Conservation (phyloP, 2,888 invertebrate species). For the Amphimallon solstitiale region DNA sequence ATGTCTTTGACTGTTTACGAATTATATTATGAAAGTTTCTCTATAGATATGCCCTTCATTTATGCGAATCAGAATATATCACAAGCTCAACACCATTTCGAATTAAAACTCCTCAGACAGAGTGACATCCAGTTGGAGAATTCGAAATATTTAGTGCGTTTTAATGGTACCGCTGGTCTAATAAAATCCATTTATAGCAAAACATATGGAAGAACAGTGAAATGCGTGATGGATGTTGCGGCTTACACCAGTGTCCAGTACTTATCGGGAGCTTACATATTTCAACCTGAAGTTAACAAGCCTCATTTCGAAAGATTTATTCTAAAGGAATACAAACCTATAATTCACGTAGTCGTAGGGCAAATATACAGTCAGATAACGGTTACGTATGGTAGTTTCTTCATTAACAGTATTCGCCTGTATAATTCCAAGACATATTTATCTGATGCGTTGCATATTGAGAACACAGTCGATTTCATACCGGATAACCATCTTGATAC, state of each 20-base stretch:
- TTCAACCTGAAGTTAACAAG: slow-evolving; percentile 3
- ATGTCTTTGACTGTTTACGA: slow-evolving; percentile 16
- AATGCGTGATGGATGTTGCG: not conserved
- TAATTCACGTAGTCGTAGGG: slow-evolving; percentile 4
- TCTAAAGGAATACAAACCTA: not conserved
- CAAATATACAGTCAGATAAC: slow-evolving; percentile 24
- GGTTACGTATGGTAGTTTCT: slow-evolving; percentile 1
- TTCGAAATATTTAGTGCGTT: not conserved
- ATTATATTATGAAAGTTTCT: slow-evolving; percentile 3
- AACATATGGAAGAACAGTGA: not conserved
- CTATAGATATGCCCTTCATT: not conserved
- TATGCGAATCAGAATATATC: slow-evolving; percentile 17
- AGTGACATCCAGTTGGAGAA: slow-evolving; percentile 7
- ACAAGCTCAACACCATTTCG: not conserved
- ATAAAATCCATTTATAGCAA: slow-evolving; percentile 1
- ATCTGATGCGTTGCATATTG: slow-evolving; percentile 16
- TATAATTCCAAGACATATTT: slow-evolving; percentile 24
- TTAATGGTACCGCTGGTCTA: slow-evolving; percentile 5
- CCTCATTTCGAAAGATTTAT: not conserved
- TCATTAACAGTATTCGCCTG: slow-evolving; percentile 10
- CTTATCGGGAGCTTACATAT: slow-evolving; percentile 23
- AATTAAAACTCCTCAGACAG: not conserved
- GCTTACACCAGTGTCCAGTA: slow-evolving; percentile 5
- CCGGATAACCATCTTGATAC: not conserved
- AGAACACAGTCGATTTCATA: slow-evolving; percentile 16